Evolutionary conservation across 1,140 invertebrate species (phyloP).

Genomic region (Dinoponera quadriceps): DNA sequence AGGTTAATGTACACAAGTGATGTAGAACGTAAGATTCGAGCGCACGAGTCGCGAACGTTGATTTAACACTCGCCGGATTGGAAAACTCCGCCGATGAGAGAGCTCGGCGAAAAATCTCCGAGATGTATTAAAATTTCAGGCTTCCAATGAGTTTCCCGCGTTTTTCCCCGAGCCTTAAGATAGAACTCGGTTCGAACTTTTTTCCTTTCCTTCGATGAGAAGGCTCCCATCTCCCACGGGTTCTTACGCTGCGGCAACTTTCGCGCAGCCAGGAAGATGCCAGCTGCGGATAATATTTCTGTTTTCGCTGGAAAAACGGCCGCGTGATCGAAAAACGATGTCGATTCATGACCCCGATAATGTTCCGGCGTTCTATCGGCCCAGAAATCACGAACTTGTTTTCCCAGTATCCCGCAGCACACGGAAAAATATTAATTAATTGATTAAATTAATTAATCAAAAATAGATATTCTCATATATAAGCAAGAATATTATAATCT

Average conservation of each 20-base stretch:
- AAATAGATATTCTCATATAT: too few species aligned
- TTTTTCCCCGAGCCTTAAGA: constrained; percentile 50
- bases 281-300: constrained; percentile 52
- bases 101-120: constrained; percentile 47
- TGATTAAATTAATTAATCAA: too few species aligned
- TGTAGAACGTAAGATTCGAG: background rate
- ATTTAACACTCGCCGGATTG: constrained; percentile 54
- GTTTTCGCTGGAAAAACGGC: constrained; percentile 38
- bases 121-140: constrained; percentile 58
- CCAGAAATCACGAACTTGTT: constrained; percentile 3
- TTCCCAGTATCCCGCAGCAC: background rate
- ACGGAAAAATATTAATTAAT: background rate
- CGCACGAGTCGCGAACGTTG: constrained; percentile 37
- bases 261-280: constrained; percentile 37
- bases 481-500: too few species aligned
- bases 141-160: constrained; percentile 52
- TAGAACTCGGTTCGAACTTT: constrained; percentile 41
- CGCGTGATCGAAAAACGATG: constrained; percentile 52
- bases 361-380: background rate
- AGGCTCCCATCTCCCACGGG: background rate
- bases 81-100: constrained; percentile 35
- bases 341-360: constrained; percentile 38
- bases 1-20: constrained; percentile 24
- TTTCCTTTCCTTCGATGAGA: constrained; percentile 48
- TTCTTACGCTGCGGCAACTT: constrained; percentile 45